Evolutionary conservation across 2,113 vertebrate species (phyloP).

Genomic region (Aplodontia rufa): DNA sequence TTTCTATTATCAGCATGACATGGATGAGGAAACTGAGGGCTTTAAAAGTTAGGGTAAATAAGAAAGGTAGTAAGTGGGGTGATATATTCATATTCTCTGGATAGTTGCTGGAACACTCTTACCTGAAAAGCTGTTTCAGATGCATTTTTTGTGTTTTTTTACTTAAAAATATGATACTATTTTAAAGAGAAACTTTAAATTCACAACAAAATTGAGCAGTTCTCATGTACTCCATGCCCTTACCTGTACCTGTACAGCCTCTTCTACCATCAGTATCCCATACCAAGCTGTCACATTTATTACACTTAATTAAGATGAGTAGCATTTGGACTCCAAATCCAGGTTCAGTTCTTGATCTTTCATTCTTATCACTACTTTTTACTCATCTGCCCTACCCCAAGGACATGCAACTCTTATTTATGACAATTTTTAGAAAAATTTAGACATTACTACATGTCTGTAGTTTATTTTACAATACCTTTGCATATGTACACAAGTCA

Average conservation of each 20-base stretch:
- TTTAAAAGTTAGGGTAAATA: neutral
- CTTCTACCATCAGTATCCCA: neutral
- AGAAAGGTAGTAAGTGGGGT: neutral
- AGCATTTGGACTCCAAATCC: neutral
- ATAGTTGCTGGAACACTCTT: neutral
- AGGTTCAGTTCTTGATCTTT: neutral
- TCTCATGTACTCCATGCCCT: neutral
- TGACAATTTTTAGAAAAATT: neutral
- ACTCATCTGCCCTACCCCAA: neutral
- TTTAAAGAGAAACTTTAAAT: neutral
- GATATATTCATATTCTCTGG: neutral
- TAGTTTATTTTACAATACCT: neutral
- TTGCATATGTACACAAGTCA: neutral
- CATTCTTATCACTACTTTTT: neutral
- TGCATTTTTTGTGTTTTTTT: neutral
- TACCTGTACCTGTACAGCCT: neutral
- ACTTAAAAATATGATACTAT: neutral
- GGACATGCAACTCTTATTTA: neutral
- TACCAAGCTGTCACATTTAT: neutral
- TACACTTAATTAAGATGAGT: neutral
- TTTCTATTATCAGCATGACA: neutral
- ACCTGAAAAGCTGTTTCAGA: neutral
- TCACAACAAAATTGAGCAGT: neutral
- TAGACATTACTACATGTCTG: neutral
- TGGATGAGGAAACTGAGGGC: neutral